Conservation (phyloP, 2,113 vertebrate species). For the Speoplatyrhinus poulsoni region DNA sequence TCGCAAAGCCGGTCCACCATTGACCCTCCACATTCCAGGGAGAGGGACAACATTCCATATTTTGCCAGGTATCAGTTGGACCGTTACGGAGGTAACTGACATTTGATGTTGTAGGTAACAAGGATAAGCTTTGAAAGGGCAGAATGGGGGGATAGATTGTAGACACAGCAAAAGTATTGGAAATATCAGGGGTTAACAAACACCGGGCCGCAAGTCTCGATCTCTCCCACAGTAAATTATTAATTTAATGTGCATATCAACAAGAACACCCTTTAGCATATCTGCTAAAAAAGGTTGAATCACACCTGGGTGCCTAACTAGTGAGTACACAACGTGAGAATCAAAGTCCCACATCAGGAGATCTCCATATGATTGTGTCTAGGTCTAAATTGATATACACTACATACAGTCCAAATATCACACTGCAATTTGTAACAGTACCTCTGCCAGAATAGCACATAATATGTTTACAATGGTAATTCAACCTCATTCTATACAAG, state of each 20-base stretch:
- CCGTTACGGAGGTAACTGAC: constrained; percentile 37
- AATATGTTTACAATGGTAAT: too few relatives aligned
- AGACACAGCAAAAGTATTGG: constrained; percentile 33
- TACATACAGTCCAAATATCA: too few relatives aligned
- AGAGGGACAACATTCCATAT: constrained; percentile 15
- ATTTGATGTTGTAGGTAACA: constrained; percentile 56
- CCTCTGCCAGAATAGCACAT: too few relatives aligned
- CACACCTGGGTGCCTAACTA: neutral
- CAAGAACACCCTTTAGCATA: too few relatives aligned
- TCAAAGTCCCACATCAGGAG: neutral
- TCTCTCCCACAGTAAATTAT: too few relatives aligned
- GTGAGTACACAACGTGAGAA: neutral
- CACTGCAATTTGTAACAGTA: too few relatives aligned
- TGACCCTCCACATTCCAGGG: neutral
- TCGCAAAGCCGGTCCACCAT: neutral
- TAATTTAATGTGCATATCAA: too few relatives aligned
- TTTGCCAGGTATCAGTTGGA: constrained; percentile 19
- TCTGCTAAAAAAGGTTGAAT: too few relatives aligned
- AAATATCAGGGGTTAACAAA: constrained; percentile 45
- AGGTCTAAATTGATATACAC: neutral
- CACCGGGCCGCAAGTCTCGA: constrained; percentile 26
- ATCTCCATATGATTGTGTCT: neutral
- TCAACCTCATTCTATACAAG: too few relatives aligned
- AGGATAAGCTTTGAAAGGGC: constrained; percentile 37
- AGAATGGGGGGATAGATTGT: constrained; percentile 12